Evolutionary conservation across 1,140 invertebrate species (phyloP).

Genomic region (Apocrypta bakeri): DNA sequence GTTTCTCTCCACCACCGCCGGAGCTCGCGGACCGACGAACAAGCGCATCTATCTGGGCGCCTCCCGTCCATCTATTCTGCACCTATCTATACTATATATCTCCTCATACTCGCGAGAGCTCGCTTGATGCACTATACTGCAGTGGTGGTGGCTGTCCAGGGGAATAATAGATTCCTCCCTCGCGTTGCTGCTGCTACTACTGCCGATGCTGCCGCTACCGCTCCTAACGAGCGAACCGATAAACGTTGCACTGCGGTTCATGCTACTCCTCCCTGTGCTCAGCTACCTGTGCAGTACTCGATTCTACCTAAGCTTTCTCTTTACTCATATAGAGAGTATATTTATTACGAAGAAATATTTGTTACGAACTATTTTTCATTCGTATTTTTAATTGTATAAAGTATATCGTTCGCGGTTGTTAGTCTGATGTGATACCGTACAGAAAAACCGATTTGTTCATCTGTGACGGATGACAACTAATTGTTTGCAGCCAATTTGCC

Average conservation of each 20-base stretch:
- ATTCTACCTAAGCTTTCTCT: too few species aligned
- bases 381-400: too few species aligned
- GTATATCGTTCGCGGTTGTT: too few species aligned
- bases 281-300: neutral
- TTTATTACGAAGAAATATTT: too few species aligned
- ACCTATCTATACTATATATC: neutral
- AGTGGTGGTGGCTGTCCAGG: slow-evolving; percentile 63
- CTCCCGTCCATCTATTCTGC: slow-evolving; percentile 61
- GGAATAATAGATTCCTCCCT: slow-evolving; percentile 56
- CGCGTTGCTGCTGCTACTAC: neutral
- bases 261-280: too few species aligned
- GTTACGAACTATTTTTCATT: too few species aligned
- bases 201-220: neutral
- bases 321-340: too few species aligned
- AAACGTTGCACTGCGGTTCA: neutral
- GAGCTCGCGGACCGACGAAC: slow-evolving; percentile 25
- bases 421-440: too few species aligned
- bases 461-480: too few species aligned
- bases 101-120: neutral
- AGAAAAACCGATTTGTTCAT: too few species aligned
- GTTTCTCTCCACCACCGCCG: neutral
- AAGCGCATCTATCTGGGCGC: slow-evolving; percentile 47
- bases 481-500: neutral
- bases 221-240: slow-evolving; percentile 47
- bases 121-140: slow-evolving; percentile 56